These are phyloP conservation scores for Fissipunctia ypsillon DNA, from an alignment of 2,888 invertebrate genomes.

Conservation along the genomic window DNA sequence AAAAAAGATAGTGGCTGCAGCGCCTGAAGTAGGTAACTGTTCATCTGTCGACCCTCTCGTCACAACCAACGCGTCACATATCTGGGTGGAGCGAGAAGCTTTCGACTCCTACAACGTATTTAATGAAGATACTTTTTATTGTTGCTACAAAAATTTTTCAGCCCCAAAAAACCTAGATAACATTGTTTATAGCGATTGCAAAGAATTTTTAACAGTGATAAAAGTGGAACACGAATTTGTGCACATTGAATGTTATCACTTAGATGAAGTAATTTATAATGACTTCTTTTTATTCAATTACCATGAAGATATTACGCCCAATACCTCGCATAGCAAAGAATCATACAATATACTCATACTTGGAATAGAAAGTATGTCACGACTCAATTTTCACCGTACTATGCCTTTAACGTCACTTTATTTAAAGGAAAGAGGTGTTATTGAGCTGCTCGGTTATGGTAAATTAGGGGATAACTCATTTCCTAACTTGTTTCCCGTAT, in stretches of 20 bases:
- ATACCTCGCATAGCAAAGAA: conserved; percentile 11
- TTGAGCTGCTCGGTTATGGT: conserved; percentile 96
- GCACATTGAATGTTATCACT: conserved; percentile 91
- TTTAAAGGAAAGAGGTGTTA: conserved; percentile 90
- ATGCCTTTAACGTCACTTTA: conserved; percentile 93
- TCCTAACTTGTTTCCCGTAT: conserved; percentile 95
- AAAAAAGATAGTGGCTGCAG: conserved; percentile 42
- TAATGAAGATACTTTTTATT: conserved; percentile 60
- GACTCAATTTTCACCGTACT: conserved; percentile 95
- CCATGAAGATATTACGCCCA: conserved; percentile 7
- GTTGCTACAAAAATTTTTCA: conserved; percentile 68
- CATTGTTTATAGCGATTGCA: conserved; percentile 65
- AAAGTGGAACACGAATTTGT: conserved; percentile 67
- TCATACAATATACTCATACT: conserved; percentile 93
- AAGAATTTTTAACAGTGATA: conserved; percentile 63
- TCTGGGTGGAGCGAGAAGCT: conserved; percentile 66
- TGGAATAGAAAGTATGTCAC: conserved; percentile 95
- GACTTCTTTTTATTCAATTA: conserved; percentile 67
- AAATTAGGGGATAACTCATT: conserved; percentile 98
- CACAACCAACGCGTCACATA: conserved; percentile 66
- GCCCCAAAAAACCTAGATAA: conserved; percentile 51
- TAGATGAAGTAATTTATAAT: conserved; percentile 75
- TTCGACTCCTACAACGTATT: conserved; percentile 56
- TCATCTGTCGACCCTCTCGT: conserved; percentile 57
- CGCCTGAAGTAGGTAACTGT: conserved; percentile 57